phyloP scores from a whole-genome alignment of 2,888 invertebrate genomes.

The Agrochola macilenta region DNA sequence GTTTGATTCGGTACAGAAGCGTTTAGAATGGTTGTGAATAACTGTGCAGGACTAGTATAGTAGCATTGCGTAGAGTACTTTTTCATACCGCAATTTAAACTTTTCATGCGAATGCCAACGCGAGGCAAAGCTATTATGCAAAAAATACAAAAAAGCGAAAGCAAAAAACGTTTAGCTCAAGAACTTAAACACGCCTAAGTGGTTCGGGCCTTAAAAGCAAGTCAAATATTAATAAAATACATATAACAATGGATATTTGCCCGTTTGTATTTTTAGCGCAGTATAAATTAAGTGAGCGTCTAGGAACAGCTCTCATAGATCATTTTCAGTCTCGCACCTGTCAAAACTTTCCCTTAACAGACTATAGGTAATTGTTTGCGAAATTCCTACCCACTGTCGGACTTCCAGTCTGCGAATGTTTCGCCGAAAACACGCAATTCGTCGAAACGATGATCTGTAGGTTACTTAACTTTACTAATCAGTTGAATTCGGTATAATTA shows the following conservation, averaged over 20 bases:
- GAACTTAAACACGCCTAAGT: conserved; percentile 19
- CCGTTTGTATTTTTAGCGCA: conserved; percentile 57
- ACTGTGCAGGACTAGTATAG: background rate
- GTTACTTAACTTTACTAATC: conserved; percentile 17
- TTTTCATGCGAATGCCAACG: background rate
- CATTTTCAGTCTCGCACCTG: conserved; percentile 64
- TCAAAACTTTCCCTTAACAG: conserved; percentile 61
- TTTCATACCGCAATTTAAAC: background rate
- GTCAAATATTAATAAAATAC: conserved; percentile 40
- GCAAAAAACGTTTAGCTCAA: conserved; percentile 6
- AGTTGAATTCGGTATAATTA: conserved; percentile 3
- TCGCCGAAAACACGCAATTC: conserved; percentile 5
- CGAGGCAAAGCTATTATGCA: background rate
- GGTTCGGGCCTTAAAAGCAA: conserved; percentile 12
- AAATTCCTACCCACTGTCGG: conserved; percentile 27
- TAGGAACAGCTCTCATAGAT: conserved; percentile 53
- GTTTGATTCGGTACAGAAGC: background rate
- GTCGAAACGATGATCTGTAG: background rate
- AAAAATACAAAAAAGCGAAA: conserved; percentile 4
- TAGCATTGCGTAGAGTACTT: background rate
- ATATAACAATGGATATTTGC: conserved; percentile 46
- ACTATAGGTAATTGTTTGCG: conserved; percentile 61
- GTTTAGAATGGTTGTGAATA: background rate
- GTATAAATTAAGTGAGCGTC: conserved; percentile 53
- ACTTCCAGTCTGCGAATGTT: conserved; percentile 5